phyloP scores from a whole-genome alignment of 2,888 invertebrate species.

The Philopedon plagiatum region DNA sequence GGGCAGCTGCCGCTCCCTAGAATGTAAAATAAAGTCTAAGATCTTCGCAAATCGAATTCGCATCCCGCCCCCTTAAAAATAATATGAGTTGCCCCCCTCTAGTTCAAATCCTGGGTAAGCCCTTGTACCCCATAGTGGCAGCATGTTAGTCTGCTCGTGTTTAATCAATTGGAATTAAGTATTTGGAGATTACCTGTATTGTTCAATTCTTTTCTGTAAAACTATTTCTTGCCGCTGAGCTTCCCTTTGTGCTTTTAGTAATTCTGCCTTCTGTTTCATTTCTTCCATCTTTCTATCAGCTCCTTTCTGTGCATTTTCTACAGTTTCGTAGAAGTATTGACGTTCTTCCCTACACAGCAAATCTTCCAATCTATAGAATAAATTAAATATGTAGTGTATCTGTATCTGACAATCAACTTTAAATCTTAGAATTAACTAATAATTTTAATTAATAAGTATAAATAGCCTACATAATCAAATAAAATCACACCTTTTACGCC shows the following conservation, averaged over 20 bases:
- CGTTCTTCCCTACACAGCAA: constrained; percentile 72
- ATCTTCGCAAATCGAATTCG: too few relatives aligned
- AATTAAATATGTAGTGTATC: neutral
- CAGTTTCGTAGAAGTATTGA: constrained; percentile 71
- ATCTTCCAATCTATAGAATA: constrained; percentile 65
- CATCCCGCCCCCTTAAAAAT: too few relatives aligned
- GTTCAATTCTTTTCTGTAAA: constrained; percentile 67
- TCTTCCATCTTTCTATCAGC: constrained; percentile 70
- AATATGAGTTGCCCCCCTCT: too few relatives aligned
- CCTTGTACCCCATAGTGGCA: too few relatives aligned
- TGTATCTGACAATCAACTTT: too few relatives aligned
- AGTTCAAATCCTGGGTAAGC: too few relatives aligned
- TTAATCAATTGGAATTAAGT: too few relatives aligned
- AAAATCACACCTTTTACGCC: constrained; percentile 39
- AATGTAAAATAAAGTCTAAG: too few relatives aligned
- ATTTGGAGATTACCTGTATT: constrained; percentile 66
- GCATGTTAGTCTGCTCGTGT: neutral
- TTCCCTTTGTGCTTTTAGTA: constrained; percentile 70
- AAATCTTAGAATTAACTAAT: too few relatives aligned
- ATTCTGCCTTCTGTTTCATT: constrained; percentile 69
- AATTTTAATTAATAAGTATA: too few relatives aligned
- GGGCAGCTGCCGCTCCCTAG: too few relatives aligned
- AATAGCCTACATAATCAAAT: neutral
- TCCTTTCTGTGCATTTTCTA: constrained; percentile 71
- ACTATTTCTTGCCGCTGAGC: constrained; percentile 71